Base-by-base conservation (phyloP, 92 coral and sea anemone species). In the Paramuricea clavata region DNA sequence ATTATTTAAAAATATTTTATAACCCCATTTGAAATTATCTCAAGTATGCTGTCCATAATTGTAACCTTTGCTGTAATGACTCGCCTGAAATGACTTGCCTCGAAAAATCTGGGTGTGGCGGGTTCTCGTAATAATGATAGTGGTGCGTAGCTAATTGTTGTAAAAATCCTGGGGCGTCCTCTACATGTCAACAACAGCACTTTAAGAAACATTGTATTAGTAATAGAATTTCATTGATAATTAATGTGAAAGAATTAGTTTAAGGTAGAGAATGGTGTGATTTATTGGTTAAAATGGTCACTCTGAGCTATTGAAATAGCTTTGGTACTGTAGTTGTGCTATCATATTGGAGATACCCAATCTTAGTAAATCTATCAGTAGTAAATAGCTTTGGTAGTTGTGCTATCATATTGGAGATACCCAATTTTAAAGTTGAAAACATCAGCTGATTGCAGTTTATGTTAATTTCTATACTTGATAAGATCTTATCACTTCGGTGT, bases 121-220 rank as follows among this genome's bases (percentile, higher is more conserved):
- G 39, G 27, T 31, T 65, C 72, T n/a, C n/a, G 3, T 28, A 65
- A 65, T 65, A 3, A 65, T 30, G 39, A 65, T 13, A n/a, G 12
- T 65, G 72, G 62, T 54, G 62, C 62, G 17, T 65, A 12, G 41
- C 39, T 65, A 65, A 65, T 65, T 65, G 72, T 65, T 65, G 72
- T 65, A 65, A 65, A 65, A 65, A 26, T 27, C 28, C 41, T 65
- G 72, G 72, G 72, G 39, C 2, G 39, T 31, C 62, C 23, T 17
- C 62, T 54, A 65, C 39, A 19, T 28, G 39, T 65, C 41, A 54
- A 54, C 11, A 41, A 65, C 72, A 65, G 39, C 39, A 65, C 72
- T 28, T 28, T 28, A 65, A 65, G 21, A 65, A 60, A 65, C 72
- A 65, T 65, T 65, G 72, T 15, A 65, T 65, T 65, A 65, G 72